Percentiles rank a stretch among this genome's conserved stretches.
phyloP scores from a whole-genome alignment of 2,888 invertebrate genomes.

The Lordiphosa andalusiaca region DNA sequence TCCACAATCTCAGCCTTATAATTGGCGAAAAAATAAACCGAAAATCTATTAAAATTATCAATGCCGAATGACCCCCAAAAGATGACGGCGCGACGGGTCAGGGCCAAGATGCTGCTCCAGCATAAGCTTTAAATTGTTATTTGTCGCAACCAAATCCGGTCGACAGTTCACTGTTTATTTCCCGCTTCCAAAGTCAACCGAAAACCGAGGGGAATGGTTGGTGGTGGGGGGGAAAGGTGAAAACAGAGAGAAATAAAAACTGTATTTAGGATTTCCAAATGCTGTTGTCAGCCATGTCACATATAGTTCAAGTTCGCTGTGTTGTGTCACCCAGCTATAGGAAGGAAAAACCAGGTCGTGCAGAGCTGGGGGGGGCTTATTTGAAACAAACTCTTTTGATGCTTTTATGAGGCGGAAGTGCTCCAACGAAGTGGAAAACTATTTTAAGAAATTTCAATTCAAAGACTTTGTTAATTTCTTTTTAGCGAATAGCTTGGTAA shows the following conservation, averaged over 20 bases:
- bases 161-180: no score
- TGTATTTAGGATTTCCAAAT: no score
- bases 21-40: slow-evolving; percentile 44
- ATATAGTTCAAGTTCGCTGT: slow-evolving; percentile 63
- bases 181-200: not conserved
- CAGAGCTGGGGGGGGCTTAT: no score
- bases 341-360: no score
- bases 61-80: slow-evolving; percentile 7
- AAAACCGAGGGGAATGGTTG: not conserved
- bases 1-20: slow-evolving; percentile 32
- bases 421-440: no score
- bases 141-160: slow-evolving; percentile 58
- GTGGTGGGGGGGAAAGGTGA: no score
- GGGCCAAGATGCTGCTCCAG: slow-evolving; percentile 18
- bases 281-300: slow-evolving; percentile 25
- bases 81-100: not conserved
- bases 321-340: slow-evolving; percentile 35
- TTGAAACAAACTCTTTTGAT: no score
- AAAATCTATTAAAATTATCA: slow-evolving; percentile 14
- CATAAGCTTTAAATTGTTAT: slow-evolving; percentile 13
- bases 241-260: not conserved
- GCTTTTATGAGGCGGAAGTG: no score
- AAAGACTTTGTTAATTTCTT: no score
- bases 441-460: no score
- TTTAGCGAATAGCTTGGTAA: no score